A percentile compares a stretch with the other conserved stretches of the same genome.
These are phyloP conservation scores for Stenurella melanura DNA, from an alignment of 2,888 invertebrate genomes.

Conservation along the genomic window DNA sequence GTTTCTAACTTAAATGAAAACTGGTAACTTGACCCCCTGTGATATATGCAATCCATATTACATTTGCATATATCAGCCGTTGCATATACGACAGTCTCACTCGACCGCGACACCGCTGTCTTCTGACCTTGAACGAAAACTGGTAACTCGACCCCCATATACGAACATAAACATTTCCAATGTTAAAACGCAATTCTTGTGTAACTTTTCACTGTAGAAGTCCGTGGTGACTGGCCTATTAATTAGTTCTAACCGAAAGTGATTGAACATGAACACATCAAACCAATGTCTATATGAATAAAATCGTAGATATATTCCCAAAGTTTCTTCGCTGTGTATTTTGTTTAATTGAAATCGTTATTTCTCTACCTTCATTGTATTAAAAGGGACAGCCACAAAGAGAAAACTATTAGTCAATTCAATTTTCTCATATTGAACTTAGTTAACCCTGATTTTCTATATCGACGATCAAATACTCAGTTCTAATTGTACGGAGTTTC, in stretches of 20 bases:
- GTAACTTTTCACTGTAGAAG: no score
- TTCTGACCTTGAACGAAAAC: no score
- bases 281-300: neutral
- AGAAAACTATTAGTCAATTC: slow-evolving; percentile 4
- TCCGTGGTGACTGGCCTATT: no score
- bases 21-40: no score
- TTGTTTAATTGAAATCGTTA: neutral
- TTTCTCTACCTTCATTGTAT: neutral
- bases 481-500: neutral
- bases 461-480: neutral
- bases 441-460: neutral
- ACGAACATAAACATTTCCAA: no score
- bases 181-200: no score
- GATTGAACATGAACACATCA: neutral
- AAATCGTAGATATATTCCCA: neutral
- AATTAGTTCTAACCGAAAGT: neutral
- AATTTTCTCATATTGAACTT: neutral
- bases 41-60: no score
- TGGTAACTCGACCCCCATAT: no score
- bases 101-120: no score
- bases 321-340: neutral
- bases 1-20: no score
- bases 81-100: no score
- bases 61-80: no score
- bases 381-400: neutral